Percentiles rank a stretch among this genome's conserved stretches.
Conservation (phyloP, 2,888 invertebrate genomes). For the Drosophila subsilvestris region DNA sequence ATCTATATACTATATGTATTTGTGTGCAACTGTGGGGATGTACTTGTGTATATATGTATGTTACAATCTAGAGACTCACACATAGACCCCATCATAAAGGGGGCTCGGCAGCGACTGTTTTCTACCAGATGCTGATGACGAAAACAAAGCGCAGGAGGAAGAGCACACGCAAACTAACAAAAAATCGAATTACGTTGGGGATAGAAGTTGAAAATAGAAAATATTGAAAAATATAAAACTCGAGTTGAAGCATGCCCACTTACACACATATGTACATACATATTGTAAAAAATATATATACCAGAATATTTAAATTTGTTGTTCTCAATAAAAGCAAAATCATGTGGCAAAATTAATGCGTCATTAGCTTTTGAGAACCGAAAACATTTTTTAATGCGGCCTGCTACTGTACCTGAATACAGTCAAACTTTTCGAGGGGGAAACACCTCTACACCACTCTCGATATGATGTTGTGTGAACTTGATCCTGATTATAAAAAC, state of each 20-base stretch:
- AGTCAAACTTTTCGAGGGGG: no score
- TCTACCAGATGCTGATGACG: conserved; percentile 50
- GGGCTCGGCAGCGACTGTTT: conserved; percentile 58
- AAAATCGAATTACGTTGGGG: conserved; percentile 8
- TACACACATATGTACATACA: conserved; percentile 1
- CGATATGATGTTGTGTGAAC: no score
- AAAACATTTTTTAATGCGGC: no score
- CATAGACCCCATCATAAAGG: conserved; percentile 48
- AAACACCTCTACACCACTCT: no score
- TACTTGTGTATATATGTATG: conserved; percentile 14
- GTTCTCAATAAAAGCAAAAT: no score
- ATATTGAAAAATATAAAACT: conserved; percentile 58
- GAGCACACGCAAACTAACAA: conserved; percentile 5
- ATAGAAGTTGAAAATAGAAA: conserved; percentile 61
- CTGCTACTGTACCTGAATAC: no score
- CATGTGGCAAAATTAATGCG: no score
- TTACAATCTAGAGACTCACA: conserved; percentile 26
- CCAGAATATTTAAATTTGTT: no score
- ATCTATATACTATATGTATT: neutral
- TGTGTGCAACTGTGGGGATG: conserved; percentile 12
- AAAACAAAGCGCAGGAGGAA: conserved; percentile 42
- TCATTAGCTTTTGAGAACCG: no score
- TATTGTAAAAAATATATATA: no score
- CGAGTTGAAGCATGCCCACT: conserved; percentile 19
- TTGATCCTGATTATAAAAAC: no score